phyloP scores from a whole-genome alignment of 2,797 vertebrate species.

The Eulemur albifrons region DNA sequence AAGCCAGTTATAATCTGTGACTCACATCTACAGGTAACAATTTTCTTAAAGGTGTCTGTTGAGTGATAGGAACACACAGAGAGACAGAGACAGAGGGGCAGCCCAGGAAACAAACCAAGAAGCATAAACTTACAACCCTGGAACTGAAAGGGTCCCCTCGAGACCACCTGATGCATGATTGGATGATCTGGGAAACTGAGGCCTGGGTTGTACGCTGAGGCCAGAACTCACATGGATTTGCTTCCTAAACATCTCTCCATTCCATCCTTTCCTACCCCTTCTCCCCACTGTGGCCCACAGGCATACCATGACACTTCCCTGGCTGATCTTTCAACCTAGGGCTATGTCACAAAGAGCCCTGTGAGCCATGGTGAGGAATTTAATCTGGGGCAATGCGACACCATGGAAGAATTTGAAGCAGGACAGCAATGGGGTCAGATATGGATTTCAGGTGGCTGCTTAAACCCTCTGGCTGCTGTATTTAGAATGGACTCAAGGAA shows the following conservation, averaged over 20 bases:
- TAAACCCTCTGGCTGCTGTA: neutral
- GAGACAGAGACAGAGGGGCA: neutral
- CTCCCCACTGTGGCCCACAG: too few species aligned
- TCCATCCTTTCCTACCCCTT: neutral
- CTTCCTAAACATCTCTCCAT: neutral
- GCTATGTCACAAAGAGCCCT: neutral
- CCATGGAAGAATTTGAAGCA: neutral
- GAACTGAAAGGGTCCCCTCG: neutral
- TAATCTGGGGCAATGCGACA: neutral
- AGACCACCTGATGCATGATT: neutral
- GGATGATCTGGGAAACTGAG: neutral
- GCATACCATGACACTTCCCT: too few species aligned
- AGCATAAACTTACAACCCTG: neutral
- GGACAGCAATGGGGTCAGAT: neutral
- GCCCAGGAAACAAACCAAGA: neutral
- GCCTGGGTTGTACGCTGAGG: too few species aligned
- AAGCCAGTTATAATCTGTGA: conserved; percentile 65
- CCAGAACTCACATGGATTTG: neutral
- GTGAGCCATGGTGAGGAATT: neutral
- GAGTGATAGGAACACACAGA: conserved; percentile 10
- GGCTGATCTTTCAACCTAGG: neutral
- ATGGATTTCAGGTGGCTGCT: neutral
- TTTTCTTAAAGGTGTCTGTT: conserved; percentile 51
- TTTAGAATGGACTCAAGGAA: neutral
- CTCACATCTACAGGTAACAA: conserved; percentile 63